phyloP scores from a whole-genome alignment of 2,888 invertebrate species.

The Diploptera punctata region DNA sequence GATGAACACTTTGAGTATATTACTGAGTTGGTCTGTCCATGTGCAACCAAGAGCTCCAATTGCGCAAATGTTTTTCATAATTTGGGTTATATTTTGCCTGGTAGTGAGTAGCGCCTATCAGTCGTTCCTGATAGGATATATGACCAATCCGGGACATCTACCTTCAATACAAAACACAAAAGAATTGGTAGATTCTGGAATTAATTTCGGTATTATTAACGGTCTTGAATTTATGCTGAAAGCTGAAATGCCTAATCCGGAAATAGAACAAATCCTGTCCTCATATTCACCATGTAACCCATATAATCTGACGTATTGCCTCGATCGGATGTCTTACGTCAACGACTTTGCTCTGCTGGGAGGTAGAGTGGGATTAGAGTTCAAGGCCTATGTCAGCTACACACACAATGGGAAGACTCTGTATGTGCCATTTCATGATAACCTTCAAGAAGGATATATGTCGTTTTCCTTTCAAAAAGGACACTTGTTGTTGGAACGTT shows the following conservation, averaged over 20 bases:
- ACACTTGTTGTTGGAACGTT: neutral
- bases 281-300: too few relatives aligned
- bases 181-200: too few relatives aligned
- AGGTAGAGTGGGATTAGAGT: neutral
- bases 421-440: neutral
- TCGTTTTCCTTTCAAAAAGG: neutral
- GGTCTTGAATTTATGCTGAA: too few relatives aligned
- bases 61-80: neutral
- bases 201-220: too few relatives aligned
- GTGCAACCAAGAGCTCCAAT: neutral
- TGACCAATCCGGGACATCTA: neutral
- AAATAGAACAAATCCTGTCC: neutral
- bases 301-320: neutral
- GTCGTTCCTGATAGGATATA: neutral
- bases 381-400: neutral
- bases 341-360: neutral
- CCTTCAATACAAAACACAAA: neutral
- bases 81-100: neutral
- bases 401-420: neutral
- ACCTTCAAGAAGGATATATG: neutral
- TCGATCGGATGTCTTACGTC: neutral
- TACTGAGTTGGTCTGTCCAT: neutral
- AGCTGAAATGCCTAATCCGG: constrained; percentile 1
- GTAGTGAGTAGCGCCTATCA: neutral
- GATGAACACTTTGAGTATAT: neutral